These are phyloP conservation scores for Suncus etruscus DNA, from an alignment of 2,113 vertebrate species.

Conservation along the genomic window DNA sequence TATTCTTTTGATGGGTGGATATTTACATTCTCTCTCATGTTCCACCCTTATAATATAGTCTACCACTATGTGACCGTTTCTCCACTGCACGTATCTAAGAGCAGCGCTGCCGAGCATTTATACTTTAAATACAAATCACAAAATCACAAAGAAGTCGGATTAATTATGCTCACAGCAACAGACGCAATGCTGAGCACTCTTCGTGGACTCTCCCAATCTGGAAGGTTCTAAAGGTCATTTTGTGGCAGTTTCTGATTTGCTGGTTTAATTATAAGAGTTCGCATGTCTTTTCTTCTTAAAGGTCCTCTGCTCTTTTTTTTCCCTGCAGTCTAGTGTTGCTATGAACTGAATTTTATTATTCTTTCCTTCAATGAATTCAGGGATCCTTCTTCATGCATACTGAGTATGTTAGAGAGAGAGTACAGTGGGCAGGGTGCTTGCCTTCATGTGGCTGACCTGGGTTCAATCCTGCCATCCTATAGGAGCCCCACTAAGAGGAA, in stretches of 20 bases:
- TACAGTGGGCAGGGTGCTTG: too few relatives aligned
- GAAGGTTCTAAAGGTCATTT: not conserved
- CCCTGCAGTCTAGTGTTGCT: constrained; percentile 2
- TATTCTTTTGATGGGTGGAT: not conserved
- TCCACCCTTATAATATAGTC: not conserved
- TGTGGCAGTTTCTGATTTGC: not conserved
- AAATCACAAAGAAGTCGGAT: not conserved
- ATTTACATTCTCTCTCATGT: not conserved
- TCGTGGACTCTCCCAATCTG: constrained; percentile 1
- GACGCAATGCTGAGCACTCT: not conserved
- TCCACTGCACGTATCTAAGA: not conserved
- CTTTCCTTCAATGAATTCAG: constrained; percentile 36
- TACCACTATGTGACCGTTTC: not conserved
- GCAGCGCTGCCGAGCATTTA: not conserved
- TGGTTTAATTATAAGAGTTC: not conserved
- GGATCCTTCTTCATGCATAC: constrained; percentile 6
- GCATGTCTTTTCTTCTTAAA: not conserved
- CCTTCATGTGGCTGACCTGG: too few relatives aligned
- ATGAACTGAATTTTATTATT: not conserved
- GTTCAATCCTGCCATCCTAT: not conserved
- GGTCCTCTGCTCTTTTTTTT: not conserved
- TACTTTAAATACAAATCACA: constrained; percentile 23
- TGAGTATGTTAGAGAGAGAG: not conserved
- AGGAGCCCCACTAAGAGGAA: too few relatives aligned
- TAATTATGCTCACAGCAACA: not conserved